Conservation (phyloP, 2,113 vertebrate species). For the Ovis canadensis region DNA sequence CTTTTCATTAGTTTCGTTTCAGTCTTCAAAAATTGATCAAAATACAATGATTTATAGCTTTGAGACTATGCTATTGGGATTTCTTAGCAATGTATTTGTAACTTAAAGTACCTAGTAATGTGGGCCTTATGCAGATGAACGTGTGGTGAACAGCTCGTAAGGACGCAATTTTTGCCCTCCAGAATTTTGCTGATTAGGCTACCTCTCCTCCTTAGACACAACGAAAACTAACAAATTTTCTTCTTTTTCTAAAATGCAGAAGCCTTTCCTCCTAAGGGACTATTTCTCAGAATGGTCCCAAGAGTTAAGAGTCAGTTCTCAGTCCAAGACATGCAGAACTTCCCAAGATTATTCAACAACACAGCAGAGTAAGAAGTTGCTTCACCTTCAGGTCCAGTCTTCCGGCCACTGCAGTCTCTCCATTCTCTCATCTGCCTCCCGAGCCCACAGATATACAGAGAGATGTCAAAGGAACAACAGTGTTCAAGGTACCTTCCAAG, state of each 20-base stretch:
- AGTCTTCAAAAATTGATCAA: conserved; percentile 29
- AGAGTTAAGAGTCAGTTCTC: neutral
- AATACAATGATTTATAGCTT: conserved; percentile 9
- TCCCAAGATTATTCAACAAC: neutral
- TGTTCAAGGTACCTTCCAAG: conserved; percentile 27
- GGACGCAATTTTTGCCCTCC: neutral
- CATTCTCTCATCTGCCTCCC: neutral
- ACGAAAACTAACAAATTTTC: neutral
- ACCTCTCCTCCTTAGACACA: neutral
- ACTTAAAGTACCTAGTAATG: neutral
- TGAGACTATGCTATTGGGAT: neutral
- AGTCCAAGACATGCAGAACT: neutral
- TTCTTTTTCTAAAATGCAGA: neutral
- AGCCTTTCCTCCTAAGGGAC: neutral
- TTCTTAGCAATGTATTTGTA: neutral
- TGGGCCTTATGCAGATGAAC: neutral
- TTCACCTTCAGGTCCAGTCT: neutral
- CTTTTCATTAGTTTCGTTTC: conserved; percentile 41
- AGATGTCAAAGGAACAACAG: neutral
- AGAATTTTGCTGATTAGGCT: neutral
- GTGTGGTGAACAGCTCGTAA: neutral
- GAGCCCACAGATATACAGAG: neutral
- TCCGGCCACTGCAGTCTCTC: neutral
- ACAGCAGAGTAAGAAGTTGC: accelerated
- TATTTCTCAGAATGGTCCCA: neutral